These are phyloP conservation scores for Napeogenes inachia DNA, from an alignment of 2,888 invertebrate species.

Conservation along the genomic window DNA sequence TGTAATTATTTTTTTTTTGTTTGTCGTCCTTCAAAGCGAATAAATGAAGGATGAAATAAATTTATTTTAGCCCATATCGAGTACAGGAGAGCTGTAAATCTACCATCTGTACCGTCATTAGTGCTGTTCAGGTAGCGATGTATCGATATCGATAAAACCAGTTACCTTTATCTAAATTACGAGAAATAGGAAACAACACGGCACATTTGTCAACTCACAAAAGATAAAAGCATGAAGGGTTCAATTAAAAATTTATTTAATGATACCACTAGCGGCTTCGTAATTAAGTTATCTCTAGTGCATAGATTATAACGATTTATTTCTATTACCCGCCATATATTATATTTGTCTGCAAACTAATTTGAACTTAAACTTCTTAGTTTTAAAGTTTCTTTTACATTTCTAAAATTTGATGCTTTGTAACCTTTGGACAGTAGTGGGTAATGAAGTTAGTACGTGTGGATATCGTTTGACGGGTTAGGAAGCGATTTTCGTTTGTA, in stretches of 20 bases:
- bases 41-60: no score
- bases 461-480: conserved; percentile 44
- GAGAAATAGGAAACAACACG: conserved; percentile 32
- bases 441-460: conserved; percentile 37
- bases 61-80: no score
- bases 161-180: conserved; percentile 29
- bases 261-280: conserved; percentile 33
- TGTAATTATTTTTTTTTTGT: background rate
- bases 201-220: conserved; percentile 35
- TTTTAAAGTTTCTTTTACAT: conserved; percentile 14
- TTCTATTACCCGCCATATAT: conserved; percentile 9
- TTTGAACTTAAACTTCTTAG: background rate
- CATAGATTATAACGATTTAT: conserved; percentile 33
- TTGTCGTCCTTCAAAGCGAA: background rate
- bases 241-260: conserved; percentile 38
- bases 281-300: conserved; percentile 39
- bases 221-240: conserved; percentile 34
- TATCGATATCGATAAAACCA: conserved; percentile 24
- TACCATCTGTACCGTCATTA: conserved; percentile 15
- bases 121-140: conserved; percentile 27
- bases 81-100: no score
- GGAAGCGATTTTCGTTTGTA: conserved; percentile 41
- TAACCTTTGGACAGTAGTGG: conserved; percentile 5
- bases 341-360: conserved; percentile 1
- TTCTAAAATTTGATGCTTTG: background rate